A percentile compares a stretch with the other conserved stretches of the same genome.
Conservation (phyloP, 2,888 invertebrate genomes). For the Hetaerina titia region DNA sequence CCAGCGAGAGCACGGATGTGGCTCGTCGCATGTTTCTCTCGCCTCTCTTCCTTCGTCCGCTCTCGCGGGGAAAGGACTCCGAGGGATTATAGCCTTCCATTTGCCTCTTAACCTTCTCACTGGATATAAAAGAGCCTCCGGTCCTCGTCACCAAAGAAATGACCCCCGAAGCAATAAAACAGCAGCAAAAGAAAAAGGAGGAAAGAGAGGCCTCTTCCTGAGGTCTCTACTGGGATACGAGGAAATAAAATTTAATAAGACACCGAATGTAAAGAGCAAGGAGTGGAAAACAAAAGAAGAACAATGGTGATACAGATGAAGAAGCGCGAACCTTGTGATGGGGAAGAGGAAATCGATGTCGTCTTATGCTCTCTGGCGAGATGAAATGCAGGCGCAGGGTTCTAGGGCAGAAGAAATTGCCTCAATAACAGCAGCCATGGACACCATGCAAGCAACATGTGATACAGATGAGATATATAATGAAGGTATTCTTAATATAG, state of each 20-base stretch:
- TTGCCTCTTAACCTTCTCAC: neutral
- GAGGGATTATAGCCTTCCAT: neutral
- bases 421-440: neutral
- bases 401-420: neutral
- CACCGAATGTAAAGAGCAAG: neutral
- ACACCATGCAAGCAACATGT: neutral
- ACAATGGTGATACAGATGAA: neutral
- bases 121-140: neutral
- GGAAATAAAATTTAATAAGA: slow-evolving; percentile 30
- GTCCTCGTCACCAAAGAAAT: neutral
- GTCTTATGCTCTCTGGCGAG: neutral
- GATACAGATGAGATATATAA: neutral
- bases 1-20: neutral
- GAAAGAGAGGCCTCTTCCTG: neutral
- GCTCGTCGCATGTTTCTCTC: neutral
- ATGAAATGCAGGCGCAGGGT: neutral
- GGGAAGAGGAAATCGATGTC: neutral
- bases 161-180: neutral
- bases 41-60: neutral
- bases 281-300: neutral
- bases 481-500: too few relatives aligned
- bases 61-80: neutral
- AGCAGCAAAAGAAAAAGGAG: neutral
- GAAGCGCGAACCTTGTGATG: neutral
- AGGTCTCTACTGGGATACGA: neutral